Conservation (phyloP, 1,140 invertebrate species). For the Cecropterus lyciades region DNA sequence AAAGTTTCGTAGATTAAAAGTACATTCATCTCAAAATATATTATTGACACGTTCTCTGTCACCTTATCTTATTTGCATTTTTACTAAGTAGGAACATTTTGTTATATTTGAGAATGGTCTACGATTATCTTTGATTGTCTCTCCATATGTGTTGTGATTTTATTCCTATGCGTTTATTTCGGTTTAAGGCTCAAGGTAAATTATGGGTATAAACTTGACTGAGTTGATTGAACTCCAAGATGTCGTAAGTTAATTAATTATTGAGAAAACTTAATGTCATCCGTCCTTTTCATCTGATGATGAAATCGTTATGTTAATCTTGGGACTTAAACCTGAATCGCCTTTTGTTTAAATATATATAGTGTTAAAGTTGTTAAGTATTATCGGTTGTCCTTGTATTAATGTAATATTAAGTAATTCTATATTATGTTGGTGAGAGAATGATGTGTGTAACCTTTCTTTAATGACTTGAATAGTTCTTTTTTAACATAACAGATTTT, state of each 20-base stretch:
- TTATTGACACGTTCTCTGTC: conserved; percentile 13
- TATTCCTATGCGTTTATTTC: conserved; percentile 3
- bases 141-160: conserved; percentile 2
- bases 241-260: not conserved
- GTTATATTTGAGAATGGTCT: not conserved
- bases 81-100: conserved; percentile 1
- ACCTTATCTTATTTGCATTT: conserved; percentile 12
- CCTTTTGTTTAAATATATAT: not conserved
- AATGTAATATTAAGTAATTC: not conserved
- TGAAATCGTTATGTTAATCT: conserved; percentile 13
- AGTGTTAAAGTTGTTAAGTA: not conserved
- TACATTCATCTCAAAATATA: not conserved
- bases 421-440: too few relatives aligned
- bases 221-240: not conserved
- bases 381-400: not conserved
- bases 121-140: not conserved
- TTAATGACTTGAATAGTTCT: too few relatives aligned
- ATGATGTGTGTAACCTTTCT: too few relatives aligned
- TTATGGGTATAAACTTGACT: not conserved
- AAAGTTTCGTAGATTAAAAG: conserved; percentile 10
- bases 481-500: too few relatives aligned
- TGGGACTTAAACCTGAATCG: conserved; percentile 8
- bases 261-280: conserved; percentile 24
- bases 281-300: conserved; percentile 23
- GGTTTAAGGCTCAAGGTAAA: conserved; percentile 22